Evolutionary conservation across 2,113 vertebrate species (phyloP).

Genomic region (Anser brachyrhynchus): DNA sequence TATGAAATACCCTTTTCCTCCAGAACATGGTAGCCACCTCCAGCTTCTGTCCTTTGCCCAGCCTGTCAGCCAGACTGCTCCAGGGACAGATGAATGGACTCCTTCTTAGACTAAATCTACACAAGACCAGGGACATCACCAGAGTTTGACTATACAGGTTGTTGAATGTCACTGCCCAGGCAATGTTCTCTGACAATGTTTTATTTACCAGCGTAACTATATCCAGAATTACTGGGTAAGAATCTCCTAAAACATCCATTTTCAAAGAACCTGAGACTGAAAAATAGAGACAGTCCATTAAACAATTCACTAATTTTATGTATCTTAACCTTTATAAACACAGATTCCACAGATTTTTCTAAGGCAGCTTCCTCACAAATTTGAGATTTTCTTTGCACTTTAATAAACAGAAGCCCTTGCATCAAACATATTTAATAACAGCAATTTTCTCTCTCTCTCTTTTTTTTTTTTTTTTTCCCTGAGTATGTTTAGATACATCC

Average conservation of each 20-base stretch:
- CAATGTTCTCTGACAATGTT: background rate
- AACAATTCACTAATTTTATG: background rate
- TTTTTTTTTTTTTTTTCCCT: background rate
- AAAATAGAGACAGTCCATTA: background rate
- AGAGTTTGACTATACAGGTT: background rate
- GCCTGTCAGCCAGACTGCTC: background rate
- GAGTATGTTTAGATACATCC: background rate
- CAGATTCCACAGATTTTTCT: background rate
- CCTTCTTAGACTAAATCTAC: background rate
- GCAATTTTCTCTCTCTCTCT: background rate
- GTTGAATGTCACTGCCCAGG: background rate
- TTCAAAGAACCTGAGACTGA: background rate
- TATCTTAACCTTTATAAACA: background rate
- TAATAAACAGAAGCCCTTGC: rapidly evolving
- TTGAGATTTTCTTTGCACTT: background rate
- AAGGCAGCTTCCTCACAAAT: background rate
- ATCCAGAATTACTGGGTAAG: background rate
- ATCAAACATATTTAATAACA: background rate
- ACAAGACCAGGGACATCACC: background rate
- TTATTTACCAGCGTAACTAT: background rate
- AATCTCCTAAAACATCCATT: background rate
- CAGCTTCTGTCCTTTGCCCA: background rate
- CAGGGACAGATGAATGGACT: background rate
- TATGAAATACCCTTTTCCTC: background rate
- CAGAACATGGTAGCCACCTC: background rate